A percentile compares a stretch with the other conserved stretches of the same genome.
phyloP scores from a whole-genome alignment of 2,113 vertebrate species.

The Electrona antarctica region DNA sequence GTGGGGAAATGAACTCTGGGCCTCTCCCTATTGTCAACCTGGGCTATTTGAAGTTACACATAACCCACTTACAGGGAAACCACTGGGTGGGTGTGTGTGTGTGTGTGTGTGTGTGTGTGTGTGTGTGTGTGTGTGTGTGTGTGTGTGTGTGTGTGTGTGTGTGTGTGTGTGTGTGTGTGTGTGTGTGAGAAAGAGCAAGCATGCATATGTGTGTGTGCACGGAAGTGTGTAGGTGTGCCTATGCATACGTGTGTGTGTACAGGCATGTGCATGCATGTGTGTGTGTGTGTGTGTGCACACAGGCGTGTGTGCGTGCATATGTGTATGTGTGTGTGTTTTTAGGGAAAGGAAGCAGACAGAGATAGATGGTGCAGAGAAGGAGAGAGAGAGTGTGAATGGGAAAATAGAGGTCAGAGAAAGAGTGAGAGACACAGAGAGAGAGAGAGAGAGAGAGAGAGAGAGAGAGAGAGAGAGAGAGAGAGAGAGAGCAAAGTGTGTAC shows the following conservation, averaged over 20 bases:
- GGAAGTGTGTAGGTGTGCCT: too few species aligned
- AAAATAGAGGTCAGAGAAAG: conserved; percentile 50
- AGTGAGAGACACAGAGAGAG: conserved; percentile 37
- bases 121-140: too few species aligned
- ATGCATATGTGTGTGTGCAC: too few species aligned
- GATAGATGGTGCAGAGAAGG: conserved; percentile 53
- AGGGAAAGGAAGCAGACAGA: conserved; percentile 19
- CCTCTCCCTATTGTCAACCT: conserved; percentile 69
- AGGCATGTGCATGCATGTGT: too few species aligned
- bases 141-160: not conserved
- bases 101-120: not conserved
- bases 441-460: conserved; percentile 4
- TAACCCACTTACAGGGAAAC: conserved; percentile 69
- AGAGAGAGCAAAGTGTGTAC: too few species aligned
- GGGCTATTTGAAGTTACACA: conserved; percentile 77
- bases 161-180: not conserved
- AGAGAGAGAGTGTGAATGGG: conserved; percentile 50
- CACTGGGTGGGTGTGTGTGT: conserved; percentile 7
- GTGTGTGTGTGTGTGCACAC: conserved; percentile 30
- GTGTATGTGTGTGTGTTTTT: conserved; percentile 47
- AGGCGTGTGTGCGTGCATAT: conserved; percentile 17
- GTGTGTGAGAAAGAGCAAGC: too few species aligned
- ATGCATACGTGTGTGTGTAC: too few species aligned
- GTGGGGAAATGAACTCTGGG: conserved; percentile 63
- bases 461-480: not conserved